These are phyloP conservation scores for Crypturellus tataupa DNA, from an alignment of 2,797 vertebrate genomes.

Conservation along the genomic window DNA sequence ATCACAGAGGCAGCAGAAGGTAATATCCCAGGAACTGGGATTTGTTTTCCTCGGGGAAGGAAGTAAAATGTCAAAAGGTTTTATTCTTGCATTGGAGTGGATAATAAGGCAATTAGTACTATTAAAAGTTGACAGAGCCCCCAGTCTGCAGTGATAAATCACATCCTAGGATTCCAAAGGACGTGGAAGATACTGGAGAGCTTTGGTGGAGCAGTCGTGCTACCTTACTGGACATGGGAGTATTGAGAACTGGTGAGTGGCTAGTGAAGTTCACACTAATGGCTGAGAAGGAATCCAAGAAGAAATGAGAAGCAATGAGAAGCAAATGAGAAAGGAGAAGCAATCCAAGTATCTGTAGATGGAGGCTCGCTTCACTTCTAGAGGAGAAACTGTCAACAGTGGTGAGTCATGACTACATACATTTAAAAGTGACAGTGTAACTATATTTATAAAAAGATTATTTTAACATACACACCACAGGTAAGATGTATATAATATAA, in stretches of 20 bases:
- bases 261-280: background rate
- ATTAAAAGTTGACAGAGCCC: constrained; percentile 51
- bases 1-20: constrained; percentile 68
- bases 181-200: background rate
- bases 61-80: constrained; percentile 71
- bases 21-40: constrained; percentile 51
- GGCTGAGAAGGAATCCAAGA: background rate
- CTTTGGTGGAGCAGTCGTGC: background rate
- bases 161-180: background rate
- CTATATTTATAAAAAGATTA: background rate
- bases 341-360: background rate
- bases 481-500: background rate
- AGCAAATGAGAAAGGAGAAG: too few species aligned
- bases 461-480: background rate
- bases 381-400: background rate
- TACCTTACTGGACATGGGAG: constrained; percentile 1
- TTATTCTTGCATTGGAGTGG: constrained; percentile 51
- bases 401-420: background rate
- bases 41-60: constrained; percentile 62
- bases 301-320: too few species aligned
- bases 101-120: constrained; percentile 69
- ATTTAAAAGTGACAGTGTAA: background rate
- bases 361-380: constrained; percentile 13
- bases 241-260: background rate
- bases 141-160: constrained; percentile 39